Evolutionary conservation across 2,797 vertebrate species (phyloP).

Genomic region (Pitangus sulphuratus): DNA sequence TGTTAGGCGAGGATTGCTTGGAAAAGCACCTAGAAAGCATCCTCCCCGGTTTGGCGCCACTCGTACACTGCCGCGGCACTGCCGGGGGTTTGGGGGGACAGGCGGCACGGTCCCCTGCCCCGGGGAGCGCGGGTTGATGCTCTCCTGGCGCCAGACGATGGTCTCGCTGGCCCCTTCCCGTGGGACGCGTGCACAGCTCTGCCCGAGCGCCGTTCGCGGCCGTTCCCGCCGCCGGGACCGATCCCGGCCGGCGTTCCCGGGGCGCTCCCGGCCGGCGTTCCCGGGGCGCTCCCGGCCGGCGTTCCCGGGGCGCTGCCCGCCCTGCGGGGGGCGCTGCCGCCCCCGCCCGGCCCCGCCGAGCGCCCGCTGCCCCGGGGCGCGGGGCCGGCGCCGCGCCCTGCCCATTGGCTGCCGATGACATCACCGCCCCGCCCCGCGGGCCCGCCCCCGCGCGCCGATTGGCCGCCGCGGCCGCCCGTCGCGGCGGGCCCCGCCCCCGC

Average conservation of each 20-base stretch:
- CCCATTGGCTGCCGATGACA: constrained; percentile 93
- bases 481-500: constrained; percentile 72
- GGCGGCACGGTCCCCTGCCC: fast-evolving
- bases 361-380: neutral
- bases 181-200: neutral
- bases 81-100: neutral
- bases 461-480: constrained; percentile 76
- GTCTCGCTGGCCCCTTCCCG: neutral
- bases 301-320: neutral
- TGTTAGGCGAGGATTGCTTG: neutral
- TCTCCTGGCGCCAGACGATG: fast-evolving
- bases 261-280: too few species aligned
- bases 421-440: constrained; percentile 68
- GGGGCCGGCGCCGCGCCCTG: constrained; percentile 62
- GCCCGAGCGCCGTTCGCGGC: neutral
- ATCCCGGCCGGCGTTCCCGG: neutral
- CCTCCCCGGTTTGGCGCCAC: neutral
- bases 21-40: neutral
- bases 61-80: fast-evolving
- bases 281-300: too few species aligned
- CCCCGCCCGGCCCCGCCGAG: neutral
- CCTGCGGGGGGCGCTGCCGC: neutral
- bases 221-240: neutral
- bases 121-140: fast-evolving
- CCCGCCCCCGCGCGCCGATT: constrained; percentile 65